Evolutionary conservation across 2,888 invertebrate genomes (phyloP).

Genomic region (Cheiracanthium punctorium): DNA sequence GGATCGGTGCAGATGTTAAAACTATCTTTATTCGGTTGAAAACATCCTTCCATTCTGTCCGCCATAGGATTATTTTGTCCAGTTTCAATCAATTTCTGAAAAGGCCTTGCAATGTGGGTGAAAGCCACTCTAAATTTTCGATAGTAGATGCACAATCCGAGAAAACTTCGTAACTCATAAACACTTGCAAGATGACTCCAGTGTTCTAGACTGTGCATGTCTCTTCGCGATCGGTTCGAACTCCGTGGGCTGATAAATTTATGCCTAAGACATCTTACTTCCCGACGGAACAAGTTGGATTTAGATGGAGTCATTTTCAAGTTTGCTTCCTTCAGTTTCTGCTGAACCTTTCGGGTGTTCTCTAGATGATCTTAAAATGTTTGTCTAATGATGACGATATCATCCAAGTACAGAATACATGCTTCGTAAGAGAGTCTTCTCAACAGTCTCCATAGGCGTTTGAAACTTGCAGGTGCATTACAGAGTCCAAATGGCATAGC

Average conservation of each 20-base stretch:
- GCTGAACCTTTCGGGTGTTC: too few species aligned
- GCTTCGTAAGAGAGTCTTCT: too few species aligned
- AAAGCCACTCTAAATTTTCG: neutral
- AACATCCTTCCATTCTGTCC: neutral
- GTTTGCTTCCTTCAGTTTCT: too few species aligned
- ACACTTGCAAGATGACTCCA: neutral
- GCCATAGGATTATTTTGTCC: too few species aligned
- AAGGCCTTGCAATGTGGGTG: neutral
- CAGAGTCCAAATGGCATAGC: too few species aligned
- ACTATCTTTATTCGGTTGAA: neutral
- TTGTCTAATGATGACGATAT: neutral
- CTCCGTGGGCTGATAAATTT: neutral
- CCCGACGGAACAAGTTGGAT: slow-evolving; percentile 3
- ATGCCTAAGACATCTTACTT: neutral
- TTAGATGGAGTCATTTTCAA: neutral
- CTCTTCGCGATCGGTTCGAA: neutral
- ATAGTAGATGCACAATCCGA: slow-evolving; percentile 14
- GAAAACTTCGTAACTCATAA: slow-evolving; percentile 13
- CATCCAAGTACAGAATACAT: neutral
- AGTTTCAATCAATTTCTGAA: neutral
- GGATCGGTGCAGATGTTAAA: neutral
- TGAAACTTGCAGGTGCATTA: too few species aligned
- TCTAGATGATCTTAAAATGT: too few species aligned
- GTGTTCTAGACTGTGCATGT: neutral
- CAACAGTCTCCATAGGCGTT: too few species aligned